Conservation (phyloP, 2,797 vertebrate species). For the Myripristis murdjan region DNA sequence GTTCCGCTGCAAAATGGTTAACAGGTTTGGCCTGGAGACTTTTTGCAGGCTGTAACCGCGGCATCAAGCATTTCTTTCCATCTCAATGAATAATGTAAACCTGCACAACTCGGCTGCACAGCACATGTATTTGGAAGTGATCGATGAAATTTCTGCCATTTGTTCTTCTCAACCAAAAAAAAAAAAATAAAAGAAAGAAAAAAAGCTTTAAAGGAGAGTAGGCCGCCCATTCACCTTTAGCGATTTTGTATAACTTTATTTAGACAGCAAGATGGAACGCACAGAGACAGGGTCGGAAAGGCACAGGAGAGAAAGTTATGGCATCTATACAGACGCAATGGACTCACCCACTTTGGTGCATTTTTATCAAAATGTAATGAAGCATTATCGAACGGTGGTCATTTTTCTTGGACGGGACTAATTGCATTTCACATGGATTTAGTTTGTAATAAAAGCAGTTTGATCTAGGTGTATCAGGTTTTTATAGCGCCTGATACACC, state of each 20-base stretch:
- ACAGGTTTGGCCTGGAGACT: slow-evolving; percentile 65
- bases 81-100: slow-evolving; percentile 55
- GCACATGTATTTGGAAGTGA: slow-evolving; percentile 28
- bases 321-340: background rate
- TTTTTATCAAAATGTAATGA: slow-evolving; percentile 52
- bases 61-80: slow-evolving; percentile 34
- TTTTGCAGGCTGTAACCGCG: slow-evolving; percentile 37
- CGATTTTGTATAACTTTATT: background rate
- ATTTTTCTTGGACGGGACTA: slow-evolving; percentile 50
- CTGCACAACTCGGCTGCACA: background rate
- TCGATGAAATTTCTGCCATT: slow-evolving; percentile 19
- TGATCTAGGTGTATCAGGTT: slow-evolving; percentile 38
- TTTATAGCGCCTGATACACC: slow-evolving; percentile 12
- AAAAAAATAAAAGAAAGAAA: too few relatives aligned
- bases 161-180: slow-evolving; percentile 10
- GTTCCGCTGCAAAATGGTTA: slow-evolving; percentile 69
- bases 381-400: slow-evolving; percentile 14
- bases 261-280: background rate
- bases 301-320: background rate
- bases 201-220: slow-evolving; percentile 19
- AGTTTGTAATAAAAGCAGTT: slow-evolving; percentile 50
- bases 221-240: background rate
- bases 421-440: slow-evolving; percentile 51
- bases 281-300: background rate
- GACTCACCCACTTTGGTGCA: slow-evolving; percentile 1